Base-by-base conservation (phyloP, 2,797 vertebrate genomes). In the Heterohyrax brucei region DNA sequence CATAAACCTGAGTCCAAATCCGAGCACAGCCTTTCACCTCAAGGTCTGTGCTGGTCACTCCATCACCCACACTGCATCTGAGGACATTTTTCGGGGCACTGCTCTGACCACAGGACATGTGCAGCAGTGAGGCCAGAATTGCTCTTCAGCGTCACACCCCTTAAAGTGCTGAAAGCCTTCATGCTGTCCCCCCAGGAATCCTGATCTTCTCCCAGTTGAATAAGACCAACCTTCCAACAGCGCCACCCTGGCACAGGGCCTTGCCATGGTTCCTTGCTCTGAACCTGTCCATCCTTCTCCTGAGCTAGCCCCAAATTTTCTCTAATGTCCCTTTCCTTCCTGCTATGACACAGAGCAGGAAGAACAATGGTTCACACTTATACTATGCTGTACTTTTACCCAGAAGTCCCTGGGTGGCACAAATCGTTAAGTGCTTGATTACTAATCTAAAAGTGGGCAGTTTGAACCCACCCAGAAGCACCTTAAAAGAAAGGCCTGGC, bases 91-190 rank as follows among this genome's bases (percentile, higher is more conserved):
- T 30, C 5, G 18, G 26, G 85, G 64, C 86, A 61, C 83, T 6
- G 59, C 76, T n/a, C 59, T 62, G 89, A 86, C 68, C 76, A 22
- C 44, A 44, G 1, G 1, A 14, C 48, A 0, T 0, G 1, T n/a
- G 44, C 95, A 76, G 22, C 73, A 46, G 22, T 0, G 61, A 72
- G 83, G 28, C 28, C n/a, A 16, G 59, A 48, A 62, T 70, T 44
- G 56, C 44, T 59, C 46, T 16, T 5, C 24, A 28, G 56, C 24
- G 2, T 68, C 30, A 24, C 1, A n/a, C 28, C 48, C 21, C 7
- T 1, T 0, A 30, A 75, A 59, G 44, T 30, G 16, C 62, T 0
- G 0, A 53, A 22, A 61, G 61, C n/a, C 66, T 12, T 10, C 77
- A 5, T 0, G 59, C 80, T n/a, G 7, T 21, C 70, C 89, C 89